Evolutionary conservation across 2,113 vertebrate genomes (phyloP).

Genomic region (Centrocercus urophasianus): DNA sequence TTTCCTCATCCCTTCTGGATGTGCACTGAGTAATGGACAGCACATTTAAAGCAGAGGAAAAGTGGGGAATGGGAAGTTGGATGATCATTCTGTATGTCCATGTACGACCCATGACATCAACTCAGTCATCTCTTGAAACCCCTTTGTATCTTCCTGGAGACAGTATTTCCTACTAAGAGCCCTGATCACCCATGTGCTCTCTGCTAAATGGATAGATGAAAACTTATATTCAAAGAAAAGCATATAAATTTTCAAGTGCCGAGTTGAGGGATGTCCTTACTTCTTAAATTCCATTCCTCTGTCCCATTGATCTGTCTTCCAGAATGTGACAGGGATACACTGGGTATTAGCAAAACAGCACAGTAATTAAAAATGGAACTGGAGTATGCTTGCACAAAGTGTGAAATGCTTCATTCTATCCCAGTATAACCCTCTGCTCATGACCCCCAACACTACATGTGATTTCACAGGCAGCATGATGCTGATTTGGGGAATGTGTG

Average conservation of each 20-base stretch:
- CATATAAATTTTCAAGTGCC: not conserved
- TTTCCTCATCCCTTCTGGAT: not conserved
- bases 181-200: not conserved
- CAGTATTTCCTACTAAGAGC: not conserved
- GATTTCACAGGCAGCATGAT: rapidly evolving
- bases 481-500: not conserved
- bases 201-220: not conserved
- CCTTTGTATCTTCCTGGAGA: not conserved
- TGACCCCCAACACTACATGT: rapidly evolving
- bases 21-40: not conserved
- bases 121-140: not conserved
- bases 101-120: not conserved
- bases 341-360: not conserved
- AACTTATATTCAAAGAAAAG: not conserved
- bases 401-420: not conserved
- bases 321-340: not conserved
- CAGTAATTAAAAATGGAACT: not conserved
- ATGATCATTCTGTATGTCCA: not conserved
- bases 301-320: not conserved
- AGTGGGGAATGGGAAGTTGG: not conserved
- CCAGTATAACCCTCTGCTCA: rapidly evolving
- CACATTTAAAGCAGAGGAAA: not conserved
- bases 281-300: not conserved
- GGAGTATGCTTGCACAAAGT: not conserved
- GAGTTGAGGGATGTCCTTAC: not conserved